These are phyloP conservation scores for Phrynosoma blainvillii DNA, from an alignment of 2,113 vertebrate species.

Conservation along the genomic window DNA sequence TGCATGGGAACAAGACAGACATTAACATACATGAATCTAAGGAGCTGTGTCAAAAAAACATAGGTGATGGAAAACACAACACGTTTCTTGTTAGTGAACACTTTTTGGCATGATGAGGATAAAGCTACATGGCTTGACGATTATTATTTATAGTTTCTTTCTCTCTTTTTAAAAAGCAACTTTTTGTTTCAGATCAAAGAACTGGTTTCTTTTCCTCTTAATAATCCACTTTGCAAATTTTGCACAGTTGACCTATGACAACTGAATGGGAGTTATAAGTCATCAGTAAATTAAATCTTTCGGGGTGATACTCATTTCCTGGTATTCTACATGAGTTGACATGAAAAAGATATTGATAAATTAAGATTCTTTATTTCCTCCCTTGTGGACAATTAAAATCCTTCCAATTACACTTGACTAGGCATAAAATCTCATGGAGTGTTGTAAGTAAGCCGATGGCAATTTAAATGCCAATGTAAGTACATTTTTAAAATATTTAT, in stretches of 20 bases:
- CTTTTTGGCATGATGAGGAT: constrained; percentile 12
- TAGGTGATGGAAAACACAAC: not conserved
- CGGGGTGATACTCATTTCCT: constrained; percentile 31
- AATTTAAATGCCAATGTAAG: constrained; percentile 9
- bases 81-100: constrained; percentile 37
- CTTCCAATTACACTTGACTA: constrained; percentile 14
- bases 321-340: constrained; percentile 19
- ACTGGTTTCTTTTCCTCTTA: not conserved
- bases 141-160: not conserved
- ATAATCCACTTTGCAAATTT: constrained; percentile 60
- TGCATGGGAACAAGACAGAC: constrained; percentile 50
- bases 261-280: constrained; percentile 49
- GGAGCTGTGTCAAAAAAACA: not conserved
- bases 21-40: constrained; percentile 35
- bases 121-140: constrained; percentile 53
- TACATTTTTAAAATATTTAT: constrained; percentile 8
- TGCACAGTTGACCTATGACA: constrained; percentile 53
- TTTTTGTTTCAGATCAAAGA: constrained; percentile 36
- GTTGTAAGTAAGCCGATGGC: constrained; percentile 11
- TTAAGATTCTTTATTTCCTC: constrained; percentile 37
- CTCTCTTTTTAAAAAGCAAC: constrained; percentile 20
- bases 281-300: constrained; percentile 64
- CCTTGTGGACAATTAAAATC: constrained; percentile 20
- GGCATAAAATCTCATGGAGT: not conserved
- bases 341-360: constrained; percentile 42